phyloP scores from a whole-genome alignment of 2,797 vertebrate species.

The Salmo trutta region DNA sequence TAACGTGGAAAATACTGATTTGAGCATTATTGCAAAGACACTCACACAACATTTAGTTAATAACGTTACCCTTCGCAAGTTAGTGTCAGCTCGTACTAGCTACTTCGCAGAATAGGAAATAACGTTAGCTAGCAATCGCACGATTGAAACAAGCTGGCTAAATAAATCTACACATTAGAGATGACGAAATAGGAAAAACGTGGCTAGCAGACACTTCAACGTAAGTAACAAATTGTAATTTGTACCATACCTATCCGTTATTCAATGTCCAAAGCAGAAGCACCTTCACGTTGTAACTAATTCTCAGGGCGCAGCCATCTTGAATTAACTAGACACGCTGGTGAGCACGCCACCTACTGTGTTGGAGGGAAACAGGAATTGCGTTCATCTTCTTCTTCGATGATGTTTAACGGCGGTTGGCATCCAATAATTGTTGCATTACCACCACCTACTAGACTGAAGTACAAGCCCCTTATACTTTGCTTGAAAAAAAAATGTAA shows the following conservation, averaged over 20 bases:
- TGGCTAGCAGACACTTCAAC: not conserved
- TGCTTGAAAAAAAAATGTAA: no score
- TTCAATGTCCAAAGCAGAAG: not conserved
- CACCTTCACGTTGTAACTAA: constrained; percentile 61
- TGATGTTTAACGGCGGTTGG: no score
- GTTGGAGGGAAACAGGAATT: constrained; percentile 43
- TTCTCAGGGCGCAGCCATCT: constrained; percentile 74
- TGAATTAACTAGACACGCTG: constrained; percentile 27
- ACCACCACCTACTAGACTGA: not conserved
- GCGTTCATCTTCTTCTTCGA: no score
- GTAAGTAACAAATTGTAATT: not conserved
- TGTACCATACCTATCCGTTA: constrained; percentile 46
- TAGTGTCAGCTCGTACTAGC: not conserved
- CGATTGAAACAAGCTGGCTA: not conserved
- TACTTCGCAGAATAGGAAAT: not conserved
- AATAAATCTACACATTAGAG: not conserved
- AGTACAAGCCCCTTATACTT: no score
- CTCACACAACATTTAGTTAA: not conserved
- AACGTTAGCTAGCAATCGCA: not conserved
- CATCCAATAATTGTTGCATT: no score
- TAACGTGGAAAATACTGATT: not conserved
- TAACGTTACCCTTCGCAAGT: not conserved
- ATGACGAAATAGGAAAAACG: not conserved
- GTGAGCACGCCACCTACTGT: constrained; percentile 46
- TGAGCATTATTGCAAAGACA: not conserved